Conservation (phyloP, 2,888 invertebrate species). For the Gerris lacustris region DNA sequence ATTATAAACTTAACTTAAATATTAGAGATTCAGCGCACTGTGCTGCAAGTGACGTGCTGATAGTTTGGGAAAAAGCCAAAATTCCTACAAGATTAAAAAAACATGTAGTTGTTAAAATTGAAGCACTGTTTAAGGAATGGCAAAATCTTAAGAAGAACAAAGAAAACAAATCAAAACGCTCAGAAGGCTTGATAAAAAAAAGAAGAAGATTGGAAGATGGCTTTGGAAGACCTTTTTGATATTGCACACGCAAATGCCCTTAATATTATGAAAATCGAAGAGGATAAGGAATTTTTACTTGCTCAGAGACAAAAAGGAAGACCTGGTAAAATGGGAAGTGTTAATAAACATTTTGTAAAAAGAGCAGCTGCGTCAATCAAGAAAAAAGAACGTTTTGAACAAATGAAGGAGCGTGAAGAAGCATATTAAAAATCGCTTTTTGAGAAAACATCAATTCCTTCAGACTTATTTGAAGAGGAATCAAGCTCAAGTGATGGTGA, state of each 20-base stretch:
- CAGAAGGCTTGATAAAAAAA: neutral
- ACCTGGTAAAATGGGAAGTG: neutral
- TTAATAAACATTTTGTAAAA: neutral
- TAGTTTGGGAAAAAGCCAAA: neutral
- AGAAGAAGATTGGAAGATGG: neutral
- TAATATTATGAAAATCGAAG: neutral
- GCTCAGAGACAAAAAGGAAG: neutral
- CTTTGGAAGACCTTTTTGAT: neutral
- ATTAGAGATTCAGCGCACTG: neutral
- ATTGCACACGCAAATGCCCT: neutral
- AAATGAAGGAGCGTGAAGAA: neutral
- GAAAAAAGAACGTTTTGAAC: neutral
- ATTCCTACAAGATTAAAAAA: neutral
- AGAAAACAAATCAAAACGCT: neutral
- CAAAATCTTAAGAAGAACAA: neutral
- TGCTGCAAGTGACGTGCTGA: neutral
- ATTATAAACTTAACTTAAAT: neutral
- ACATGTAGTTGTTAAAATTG: neutral
- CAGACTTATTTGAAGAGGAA: no score
- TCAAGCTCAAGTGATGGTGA: no score
- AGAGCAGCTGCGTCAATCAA: neutral
- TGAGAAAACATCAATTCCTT: no score
- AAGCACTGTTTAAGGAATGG: neutral
- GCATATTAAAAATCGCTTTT: neutral
- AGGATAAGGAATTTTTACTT: neutral